Percentiles rank a stretch among this genome's conserved stretches.
Evolutionary conservation across 2,113 vertebrate species (phyloP).

Genomic region (Amia ocellicauda): DNA sequence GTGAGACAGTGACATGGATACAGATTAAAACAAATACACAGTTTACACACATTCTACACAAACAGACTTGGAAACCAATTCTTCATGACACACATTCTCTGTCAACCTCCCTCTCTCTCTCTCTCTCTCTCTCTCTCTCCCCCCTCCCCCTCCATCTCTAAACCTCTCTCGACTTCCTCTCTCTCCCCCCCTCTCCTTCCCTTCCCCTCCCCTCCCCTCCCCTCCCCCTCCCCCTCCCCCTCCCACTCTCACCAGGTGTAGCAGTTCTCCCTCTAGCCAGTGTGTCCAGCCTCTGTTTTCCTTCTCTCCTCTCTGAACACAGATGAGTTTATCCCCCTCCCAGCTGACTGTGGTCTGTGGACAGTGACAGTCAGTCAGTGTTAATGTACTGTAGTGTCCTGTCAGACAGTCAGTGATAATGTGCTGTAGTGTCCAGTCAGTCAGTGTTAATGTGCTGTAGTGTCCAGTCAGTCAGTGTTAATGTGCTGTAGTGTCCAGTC

Average conservation of each 20-base stretch:
- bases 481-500: too few relatives aligned
- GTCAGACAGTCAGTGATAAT: too few relatives aligned
- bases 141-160: not conserved
- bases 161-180: not conserved
- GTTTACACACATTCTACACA: not conserved
- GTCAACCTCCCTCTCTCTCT: conserved; percentile 24
- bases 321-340: conserved; percentile 82
- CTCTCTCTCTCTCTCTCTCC: not conserved
- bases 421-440: too few relatives aligned
- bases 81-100: conserved; percentile 6
- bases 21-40: conserved; percentile 19
- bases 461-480: too few relatives aligned
- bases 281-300: conserved; percentile 87
- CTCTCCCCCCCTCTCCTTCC: not conserved
- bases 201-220: not conserved
- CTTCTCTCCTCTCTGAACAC: conserved; percentile 83
- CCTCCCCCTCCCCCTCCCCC: not conserved
- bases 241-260: conserved; percentile 77
- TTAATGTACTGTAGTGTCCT: too few relatives aligned
- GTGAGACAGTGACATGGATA: conserved; percentile 21
- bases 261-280: conserved; percentile 77
- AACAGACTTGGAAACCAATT: too few relatives aligned
- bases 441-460: too few relatives aligned
- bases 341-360: conserved; percentile 43
- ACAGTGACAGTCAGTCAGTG: too few relatives aligned